Percentiles rank a stretch among this genome's conserved stretches.
These are phyloP conservation scores for Lophotis ruficrista DNA, from an alignment of 2,113 vertebrate genomes.

Conservation along the genomic window DNA sequence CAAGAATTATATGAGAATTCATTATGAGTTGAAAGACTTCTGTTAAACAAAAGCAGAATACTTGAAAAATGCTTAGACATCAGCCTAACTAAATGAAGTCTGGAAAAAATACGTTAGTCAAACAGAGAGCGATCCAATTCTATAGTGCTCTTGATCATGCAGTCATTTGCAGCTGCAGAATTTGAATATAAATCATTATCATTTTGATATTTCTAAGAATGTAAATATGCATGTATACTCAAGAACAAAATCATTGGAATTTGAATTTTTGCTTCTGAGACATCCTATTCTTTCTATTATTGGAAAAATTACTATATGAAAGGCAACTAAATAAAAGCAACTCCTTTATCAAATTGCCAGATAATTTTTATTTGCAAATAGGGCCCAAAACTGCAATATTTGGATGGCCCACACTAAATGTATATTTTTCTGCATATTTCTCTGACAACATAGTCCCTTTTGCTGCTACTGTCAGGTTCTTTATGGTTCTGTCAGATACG, in stretches of 20 bases:
- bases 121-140: background rate
- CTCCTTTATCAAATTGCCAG: background rate
- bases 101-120: background rate
- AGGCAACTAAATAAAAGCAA: background rate
- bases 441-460: background rate
- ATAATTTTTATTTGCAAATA: background rate
- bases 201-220: background rate
- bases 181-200: background rate
- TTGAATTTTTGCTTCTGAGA: background rate
- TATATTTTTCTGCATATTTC: background rate
- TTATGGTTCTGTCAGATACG: background rate
- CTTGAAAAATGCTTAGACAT: constrained; percentile 25
- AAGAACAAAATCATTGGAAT: background rate
- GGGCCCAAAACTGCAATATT: background rate
- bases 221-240: background rate
- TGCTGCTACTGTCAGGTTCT: background rate
- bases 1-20: constrained; percentile 2
- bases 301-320: background rate
- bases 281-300: background rate
- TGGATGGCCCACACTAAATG: background rate
- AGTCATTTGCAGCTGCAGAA: background rate
- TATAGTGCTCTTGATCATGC: background rate
- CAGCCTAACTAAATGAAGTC: background rate
- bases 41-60: constrained; percentile 5
- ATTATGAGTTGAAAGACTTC: background rate